A percentile compares a stretch with the other conserved stretches of the same genome.
phyloP scores from a whole-genome alignment of 2,113 vertebrate species.

The Laterallus jamaicensis region DNA sequence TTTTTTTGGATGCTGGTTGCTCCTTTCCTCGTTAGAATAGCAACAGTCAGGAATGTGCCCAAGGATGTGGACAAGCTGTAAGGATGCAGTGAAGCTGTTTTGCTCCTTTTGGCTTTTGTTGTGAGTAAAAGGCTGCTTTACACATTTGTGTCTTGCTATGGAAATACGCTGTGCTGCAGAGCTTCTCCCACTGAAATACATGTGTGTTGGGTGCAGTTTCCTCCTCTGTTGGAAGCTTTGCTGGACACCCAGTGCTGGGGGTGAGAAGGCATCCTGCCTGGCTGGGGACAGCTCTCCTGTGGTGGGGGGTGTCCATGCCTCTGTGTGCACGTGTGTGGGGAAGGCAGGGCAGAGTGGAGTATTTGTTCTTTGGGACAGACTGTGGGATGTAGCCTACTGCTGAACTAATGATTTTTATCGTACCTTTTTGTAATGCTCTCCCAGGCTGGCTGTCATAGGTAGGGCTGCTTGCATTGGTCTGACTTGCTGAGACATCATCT shows the following conservation, averaged over 20 bases:
- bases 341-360: background rate
- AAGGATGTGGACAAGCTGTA: background rate
- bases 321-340: rapidly evolving
- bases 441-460: background rate
- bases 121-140: background rate
- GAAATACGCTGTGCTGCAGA: background rate
- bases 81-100: background rate
- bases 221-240: background rate
- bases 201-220: rapidly evolving
- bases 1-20: background rate
- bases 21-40: slow-evolving; percentile 22
- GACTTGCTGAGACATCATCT: background rate
- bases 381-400: background rate
- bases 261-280: background rate
- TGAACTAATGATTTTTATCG: background rate
- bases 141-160: background rate
- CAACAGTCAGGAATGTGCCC: background rate
- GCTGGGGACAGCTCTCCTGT: background rate
- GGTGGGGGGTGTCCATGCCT: background rate
- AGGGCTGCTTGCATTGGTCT: background rate
- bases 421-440: background rate
- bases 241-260: background rate
- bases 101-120: background rate
- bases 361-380: background rate
- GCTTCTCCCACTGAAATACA: background rate